A percentile compares a stretch with the other conserved stretches of the same genome.
phyloP scores from a whole-genome alignment of 2,797 vertebrate genomes.

The Eulemur coronatus region DNA sequence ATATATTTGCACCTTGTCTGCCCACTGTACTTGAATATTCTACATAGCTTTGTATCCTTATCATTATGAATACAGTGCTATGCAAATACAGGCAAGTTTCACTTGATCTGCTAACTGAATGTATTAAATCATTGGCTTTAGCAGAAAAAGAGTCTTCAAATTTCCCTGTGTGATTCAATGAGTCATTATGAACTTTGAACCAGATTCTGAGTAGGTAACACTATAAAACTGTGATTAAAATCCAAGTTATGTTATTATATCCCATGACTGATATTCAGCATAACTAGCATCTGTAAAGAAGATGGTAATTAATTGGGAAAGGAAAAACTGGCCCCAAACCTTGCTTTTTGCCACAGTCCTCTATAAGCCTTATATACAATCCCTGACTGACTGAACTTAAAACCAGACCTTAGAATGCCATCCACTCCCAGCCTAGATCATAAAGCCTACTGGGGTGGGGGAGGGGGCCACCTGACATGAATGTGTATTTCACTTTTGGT shows the following conservation, averaged over 20 bases:
- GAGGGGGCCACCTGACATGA: background rate
- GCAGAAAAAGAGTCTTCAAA: background rate
- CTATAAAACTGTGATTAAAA: background rate
- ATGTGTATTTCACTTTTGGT: background rate
- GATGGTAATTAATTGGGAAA: background rate
- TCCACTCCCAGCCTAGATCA: background rate
- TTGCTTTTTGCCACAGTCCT: background rate
- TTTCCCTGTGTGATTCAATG: background rate
- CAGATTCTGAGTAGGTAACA: background rate
- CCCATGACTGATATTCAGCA: background rate
- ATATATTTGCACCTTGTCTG: background rate
- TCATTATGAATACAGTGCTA: background rate
- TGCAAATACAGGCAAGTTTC: background rate
- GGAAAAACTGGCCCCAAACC: constrained; percentile 14
- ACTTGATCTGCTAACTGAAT: constrained; percentile 8
- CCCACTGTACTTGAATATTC: background rate
- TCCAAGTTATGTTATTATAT: background rate
- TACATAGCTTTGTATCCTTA: background rate
- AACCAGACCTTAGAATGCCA: background rate
- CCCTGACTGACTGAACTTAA: background rate
- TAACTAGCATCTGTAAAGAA: constrained; percentile 33
- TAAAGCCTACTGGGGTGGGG: background rate
- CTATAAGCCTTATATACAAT: background rate
- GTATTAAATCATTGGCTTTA: background rate
- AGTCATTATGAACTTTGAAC: constrained; percentile 36